Percentiles rank a stretch among this genome's conserved stretches.
These are phyloP conservation scores for Amphipoea lucens DNA, from an alignment of 2,888 invertebrate genomes.

Conservation along the genomic window DNA sequence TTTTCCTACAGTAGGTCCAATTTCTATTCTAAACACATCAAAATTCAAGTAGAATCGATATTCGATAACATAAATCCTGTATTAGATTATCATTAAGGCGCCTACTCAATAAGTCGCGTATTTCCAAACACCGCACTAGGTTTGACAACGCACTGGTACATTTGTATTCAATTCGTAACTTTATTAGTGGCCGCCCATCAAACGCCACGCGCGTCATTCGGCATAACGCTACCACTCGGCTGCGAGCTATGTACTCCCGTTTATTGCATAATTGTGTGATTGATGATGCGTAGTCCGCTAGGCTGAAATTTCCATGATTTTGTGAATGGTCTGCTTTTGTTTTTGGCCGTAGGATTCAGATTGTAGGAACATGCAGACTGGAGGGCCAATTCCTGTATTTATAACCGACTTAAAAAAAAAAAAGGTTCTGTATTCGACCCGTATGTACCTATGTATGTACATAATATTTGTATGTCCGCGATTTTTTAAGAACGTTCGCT, in stretches of 20 bases:
- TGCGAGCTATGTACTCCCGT: conserved; percentile 27
- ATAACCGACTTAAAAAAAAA: too few species aligned
- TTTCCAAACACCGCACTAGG: conserved; percentile 37
- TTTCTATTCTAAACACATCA: not conserved
- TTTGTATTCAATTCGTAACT: conserved; percentile 75
- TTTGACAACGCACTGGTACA: conserved; percentile 49
- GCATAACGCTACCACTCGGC: conserved; percentile 43
- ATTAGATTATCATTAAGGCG: conserved; percentile 33
- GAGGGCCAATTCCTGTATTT: not conserved
- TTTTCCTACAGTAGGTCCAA: not conserved
- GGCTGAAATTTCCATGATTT: conserved; percentile 19
- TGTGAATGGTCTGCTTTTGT: not conserved
- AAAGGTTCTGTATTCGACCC: too few species aligned
- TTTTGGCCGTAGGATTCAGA: not conserved
- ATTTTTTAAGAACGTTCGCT: too few species aligned
- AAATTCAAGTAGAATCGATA: conserved; percentile 32
- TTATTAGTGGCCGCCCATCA: conserved; percentile 70
- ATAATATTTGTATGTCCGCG: too few species aligned
- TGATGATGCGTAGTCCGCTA: conserved; percentile 20
- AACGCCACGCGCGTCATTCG: conserved; percentile 63
- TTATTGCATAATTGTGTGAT: conserved; percentile 47
- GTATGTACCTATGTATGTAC: too few species aligned
- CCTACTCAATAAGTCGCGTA: conserved; percentile 28
- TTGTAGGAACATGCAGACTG: not conserved
- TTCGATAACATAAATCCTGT: conserved; percentile 24